These are phyloP conservation scores for Habropoda laboriosa DNA, from an alignment of 1,140 invertebrate genomes.

Conservation along the genomic window DNA sequence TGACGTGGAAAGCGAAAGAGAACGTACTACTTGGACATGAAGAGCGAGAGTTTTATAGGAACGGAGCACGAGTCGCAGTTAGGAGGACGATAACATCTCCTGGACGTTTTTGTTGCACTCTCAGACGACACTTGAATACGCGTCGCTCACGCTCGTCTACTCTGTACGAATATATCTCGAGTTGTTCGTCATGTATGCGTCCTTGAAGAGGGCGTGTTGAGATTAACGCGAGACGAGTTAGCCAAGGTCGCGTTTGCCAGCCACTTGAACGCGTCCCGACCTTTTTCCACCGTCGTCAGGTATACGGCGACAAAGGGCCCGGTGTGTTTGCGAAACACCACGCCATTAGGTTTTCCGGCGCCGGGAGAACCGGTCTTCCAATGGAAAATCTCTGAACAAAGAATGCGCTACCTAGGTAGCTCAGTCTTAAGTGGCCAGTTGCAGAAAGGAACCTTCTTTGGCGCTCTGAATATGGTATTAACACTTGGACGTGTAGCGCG, in stretches of 20 bases:
- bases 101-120: conserved; percentile 66
- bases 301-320: background rate
- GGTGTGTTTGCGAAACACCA: background rate
- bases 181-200: conserved; percentile 26
- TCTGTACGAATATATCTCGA: conserved; percentile 35
- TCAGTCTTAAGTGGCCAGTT: too few species aligned
- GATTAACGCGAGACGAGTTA: conserved; percentile 38
- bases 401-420: background rate
- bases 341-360: background rate
- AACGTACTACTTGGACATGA: conserved; percentile 1
- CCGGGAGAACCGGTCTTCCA: background rate
- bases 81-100: conserved; percentile 71
- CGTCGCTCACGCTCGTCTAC: background rate
- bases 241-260: conserved; percentile 46
- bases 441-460: too few species aligned
- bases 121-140: conserved; percentile 35
- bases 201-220: conserved; percentile 51
- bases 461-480: too few species aligned
- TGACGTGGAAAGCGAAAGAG: conserved; percentile 36
- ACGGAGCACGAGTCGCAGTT: conserved; percentile 45
- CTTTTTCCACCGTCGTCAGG: conserved; percentile 7
- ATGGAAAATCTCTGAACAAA: background rate
- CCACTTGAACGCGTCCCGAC: background rate
- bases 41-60: conserved; percentile 50
- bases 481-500: too few species aligned